phyloP scores from a whole-genome alignment of 2,113 vertebrate species.

The Zosterops borbonicus region DNA sequence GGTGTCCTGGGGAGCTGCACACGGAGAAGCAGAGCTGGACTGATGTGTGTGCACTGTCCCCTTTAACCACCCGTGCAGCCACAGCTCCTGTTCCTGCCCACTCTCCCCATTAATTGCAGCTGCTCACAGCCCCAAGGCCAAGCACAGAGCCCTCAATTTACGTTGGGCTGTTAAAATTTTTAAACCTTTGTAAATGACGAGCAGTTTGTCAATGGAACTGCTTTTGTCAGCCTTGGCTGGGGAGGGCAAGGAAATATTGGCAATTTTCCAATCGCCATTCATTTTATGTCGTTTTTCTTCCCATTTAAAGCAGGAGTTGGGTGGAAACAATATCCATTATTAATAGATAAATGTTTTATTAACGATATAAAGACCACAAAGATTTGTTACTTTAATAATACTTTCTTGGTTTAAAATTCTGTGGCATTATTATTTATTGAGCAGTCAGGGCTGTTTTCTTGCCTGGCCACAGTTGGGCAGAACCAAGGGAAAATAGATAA shows the following conservation, averaged over 20 bases:
- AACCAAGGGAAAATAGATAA: background rate
- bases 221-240: slow-evolving; percentile 49
- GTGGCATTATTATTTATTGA: slow-evolving; percentile 68
- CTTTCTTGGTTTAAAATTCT: slow-evolving; percentile 68
- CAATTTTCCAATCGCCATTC: slow-evolving; percentile 48
- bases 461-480: background rate
- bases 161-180: slow-evolving; percentile 59
- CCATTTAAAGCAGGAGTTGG: slow-evolving; percentile 21
- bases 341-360: slow-evolving; percentile 77
- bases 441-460: slow-evolving; percentile 19
- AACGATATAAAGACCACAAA: slow-evolving; percentile 67
- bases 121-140: slow-evolving; percentile 29
- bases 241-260: slow-evolving; percentile 63
- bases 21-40: background rate
- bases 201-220: slow-evolving; percentile 62
- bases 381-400: slow-evolving; percentile 82
- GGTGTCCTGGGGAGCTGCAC: background rate
- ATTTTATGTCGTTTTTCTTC: background rate
- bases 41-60: background rate
- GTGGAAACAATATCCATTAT: slow-evolving; percentile 71
- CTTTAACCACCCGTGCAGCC: background rate
- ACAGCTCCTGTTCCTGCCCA: background rate
- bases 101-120: background rate
- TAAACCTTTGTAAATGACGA: slow-evolving; percentile 64
- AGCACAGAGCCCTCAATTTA: slow-evolving; percentile 48